Evolutionary conservation across 1,140 invertebrate species (phyloP).

Genomic region (Aplysia californica): DNA sequence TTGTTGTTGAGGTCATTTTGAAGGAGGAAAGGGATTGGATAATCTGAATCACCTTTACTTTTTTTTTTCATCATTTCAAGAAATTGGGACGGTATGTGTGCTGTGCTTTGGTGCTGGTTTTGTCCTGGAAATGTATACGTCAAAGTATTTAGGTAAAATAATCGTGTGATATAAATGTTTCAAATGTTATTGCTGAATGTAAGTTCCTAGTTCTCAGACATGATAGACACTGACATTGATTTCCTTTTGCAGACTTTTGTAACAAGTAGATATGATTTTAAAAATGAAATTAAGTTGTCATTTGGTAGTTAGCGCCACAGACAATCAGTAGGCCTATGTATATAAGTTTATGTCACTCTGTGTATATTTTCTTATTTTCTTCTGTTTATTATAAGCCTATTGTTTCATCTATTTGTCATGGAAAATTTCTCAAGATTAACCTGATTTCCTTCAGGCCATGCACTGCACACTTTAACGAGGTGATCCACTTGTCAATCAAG

Average conservation of each 20-base stretch:
- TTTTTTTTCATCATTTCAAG: background rate
- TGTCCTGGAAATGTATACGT: background rate
- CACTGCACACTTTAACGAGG: conserved; percentile 50
- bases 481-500: conserved; percentile 41
- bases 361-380: background rate
- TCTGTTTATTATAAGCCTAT: background rate
- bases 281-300: background rate
- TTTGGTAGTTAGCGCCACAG: background rate
- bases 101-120: background rate
- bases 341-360: background rate
- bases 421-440: too few relatives aligned
- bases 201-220: too few relatives aligned
- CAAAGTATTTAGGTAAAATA: background rate
- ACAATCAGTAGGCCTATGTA: background rate
- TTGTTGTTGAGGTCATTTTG: background rate
- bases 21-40: too few relatives aligned
- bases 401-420: background rate
- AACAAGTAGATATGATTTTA: background rate
- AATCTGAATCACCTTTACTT: too few relatives aligned
- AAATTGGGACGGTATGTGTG: background rate
- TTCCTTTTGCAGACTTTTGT: too few relatives aligned
- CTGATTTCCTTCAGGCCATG: conserved; percentile 50
- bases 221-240: too few relatives aligned
- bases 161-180: background rate
- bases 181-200: too few relatives aligned